Percentiles rank a stretch among this genome's conserved stretches.
phyloP scores from a whole-genome alignment of 2,888 invertebrate genomes.

The Diachrysia chrysitis region DNA sequence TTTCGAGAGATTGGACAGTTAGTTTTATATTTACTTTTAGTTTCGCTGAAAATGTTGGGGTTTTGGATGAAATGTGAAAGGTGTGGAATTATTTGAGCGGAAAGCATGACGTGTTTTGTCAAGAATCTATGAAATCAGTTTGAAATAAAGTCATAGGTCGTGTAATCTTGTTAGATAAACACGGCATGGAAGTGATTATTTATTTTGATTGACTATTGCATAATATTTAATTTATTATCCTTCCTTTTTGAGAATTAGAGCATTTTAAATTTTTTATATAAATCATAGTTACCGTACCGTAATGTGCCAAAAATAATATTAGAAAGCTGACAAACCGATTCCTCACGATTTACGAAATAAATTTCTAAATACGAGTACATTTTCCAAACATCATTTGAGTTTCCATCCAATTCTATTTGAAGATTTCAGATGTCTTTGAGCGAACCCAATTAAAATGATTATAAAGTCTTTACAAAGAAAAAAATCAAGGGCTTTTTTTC shows the following conservation, averaged over 20 bases:
- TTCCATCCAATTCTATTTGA: neutral
- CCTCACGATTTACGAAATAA: too few relatives aligned
- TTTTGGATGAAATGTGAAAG: neutral
- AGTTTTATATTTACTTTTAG: slow-evolving; percentile 75
- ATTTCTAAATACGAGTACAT: too few relatives aligned
- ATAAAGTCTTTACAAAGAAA: slow-evolving; percentile 47
- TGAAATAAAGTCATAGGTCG: slow-evolving; percentile 13
- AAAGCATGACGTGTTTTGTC: neutral
- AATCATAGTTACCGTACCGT: neutral
- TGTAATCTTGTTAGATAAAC: slow-evolving; percentile 13
- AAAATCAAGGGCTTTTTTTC: slow-evolving; percentile 62
- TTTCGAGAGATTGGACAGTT: slow-evolving; percentile 85
- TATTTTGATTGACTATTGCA: neutral
- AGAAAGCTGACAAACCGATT: too few relatives aligned
- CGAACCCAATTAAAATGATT: slow-evolving; percentile 66
- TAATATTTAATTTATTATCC: neutral
- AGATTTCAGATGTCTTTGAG: slow-evolving; percentile 29
- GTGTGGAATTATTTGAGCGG: neutral
- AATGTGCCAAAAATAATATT: too few relatives aligned
- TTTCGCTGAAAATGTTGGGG: slow-evolving; percentile 38
- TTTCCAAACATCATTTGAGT: neutral
- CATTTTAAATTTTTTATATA: neutral
- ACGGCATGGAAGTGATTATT: slow-evolving; percentile 4
- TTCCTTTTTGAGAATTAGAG: neutral
- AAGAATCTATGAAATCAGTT: slow-evolving; percentile 14